Base-by-base conservation (phyloP, 2,888 invertebrate species). In the Calliphora vomitoria region DNA sequence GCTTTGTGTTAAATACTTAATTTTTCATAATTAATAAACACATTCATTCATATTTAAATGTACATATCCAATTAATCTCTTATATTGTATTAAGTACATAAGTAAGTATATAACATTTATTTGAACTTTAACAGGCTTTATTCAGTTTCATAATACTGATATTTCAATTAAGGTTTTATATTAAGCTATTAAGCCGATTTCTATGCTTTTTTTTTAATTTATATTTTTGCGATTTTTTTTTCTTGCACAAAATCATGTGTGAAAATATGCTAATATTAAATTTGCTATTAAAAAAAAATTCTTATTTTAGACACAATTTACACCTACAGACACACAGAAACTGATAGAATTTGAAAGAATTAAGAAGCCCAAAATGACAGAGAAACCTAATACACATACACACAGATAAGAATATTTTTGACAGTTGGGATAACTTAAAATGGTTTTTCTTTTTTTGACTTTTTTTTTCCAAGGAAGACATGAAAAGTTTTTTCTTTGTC, bases 181-280 rank as follows among this genome's bases (percentile, higher is more conserved):
- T 68, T 68, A 47, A 68, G 47, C 47, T 25, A 68, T 68, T 68
- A 68, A 25, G 44, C 25, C 68, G 25, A 68, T 47, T 47, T 68
- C 55, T 55, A 20, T 18, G 5, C 50, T n/a, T 13, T 0, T 44
- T 13, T 50, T n/a, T 50, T 15, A 6, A 60, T 60, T 31, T 60
- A 20, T 35, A 35, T 60, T 60, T 60, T 60, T 35, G 60, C 60
- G 13, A 35, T 35, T 60, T 31, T 60, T 35, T 60, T 25, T 60
- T 15, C 15, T n/a, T 8, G 4, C 6, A 15, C 15, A 60, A 60
- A n/a, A 60, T 60, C 60, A 60, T 60, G 60, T 35, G 60, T 60
- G 15, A 35, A 60, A 60, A 60, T 60, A 35, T 60, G 31, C 4
- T 15, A 8, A 15, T 60, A 60, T 60, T 15, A 31, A 60, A 15